Base-by-base conservation (phyloP, 2,797 vertebrate genomes). In the Chelonia mydas region DNA sequence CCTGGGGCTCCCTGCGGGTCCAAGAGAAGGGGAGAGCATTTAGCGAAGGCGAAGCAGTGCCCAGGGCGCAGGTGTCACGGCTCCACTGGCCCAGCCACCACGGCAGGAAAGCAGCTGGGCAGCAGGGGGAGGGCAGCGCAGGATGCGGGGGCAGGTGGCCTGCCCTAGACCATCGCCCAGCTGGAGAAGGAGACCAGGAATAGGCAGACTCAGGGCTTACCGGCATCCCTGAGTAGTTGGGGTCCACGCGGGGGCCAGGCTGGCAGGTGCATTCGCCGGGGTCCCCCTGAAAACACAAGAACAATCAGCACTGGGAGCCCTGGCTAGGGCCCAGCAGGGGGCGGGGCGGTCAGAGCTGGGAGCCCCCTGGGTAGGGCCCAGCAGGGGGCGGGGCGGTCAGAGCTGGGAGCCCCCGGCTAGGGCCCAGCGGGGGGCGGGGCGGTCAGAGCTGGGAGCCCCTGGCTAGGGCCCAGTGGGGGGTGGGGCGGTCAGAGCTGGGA, bases 1-100 rank as follows among this genome's bases (percentile, higher is more conserved):
- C 99, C 99, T 87, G 99, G 99, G 95, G 99, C 99, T 97, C 99
- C 99, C 99, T 99, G 98, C 81, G 98, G 98, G 94, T 96, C 7
- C 85, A 96, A 97, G 96, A 97, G 95, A 94, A 92, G 93, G 96
- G 95, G 41, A 94, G 89, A 97, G 94, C 77, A 27, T 90, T 97
- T 11, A 95, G 96, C 54, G 9, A 81, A 59, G 82, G 74, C 82
- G 45, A 97, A 95, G 89, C 76, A 13, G 59, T 37, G 68, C 8
- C 4, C 1, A n/a, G 79, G n/a, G 68, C 12, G 1, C 1, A 25
- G n/a, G n/a, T 23, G 19, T 61, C 77, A 17, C 17, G 16, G 51
- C 28, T 50, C 45, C 77, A 21, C 17, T 11, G 21, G 81, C 28
- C 88, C 50, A 50, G 79, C 57, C 53, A 68, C 92, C 51, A 3